Base-by-base conservation (phyloP, 2,797 vertebrate genomes). In the Hoplostethus atlanticus region DNA sequence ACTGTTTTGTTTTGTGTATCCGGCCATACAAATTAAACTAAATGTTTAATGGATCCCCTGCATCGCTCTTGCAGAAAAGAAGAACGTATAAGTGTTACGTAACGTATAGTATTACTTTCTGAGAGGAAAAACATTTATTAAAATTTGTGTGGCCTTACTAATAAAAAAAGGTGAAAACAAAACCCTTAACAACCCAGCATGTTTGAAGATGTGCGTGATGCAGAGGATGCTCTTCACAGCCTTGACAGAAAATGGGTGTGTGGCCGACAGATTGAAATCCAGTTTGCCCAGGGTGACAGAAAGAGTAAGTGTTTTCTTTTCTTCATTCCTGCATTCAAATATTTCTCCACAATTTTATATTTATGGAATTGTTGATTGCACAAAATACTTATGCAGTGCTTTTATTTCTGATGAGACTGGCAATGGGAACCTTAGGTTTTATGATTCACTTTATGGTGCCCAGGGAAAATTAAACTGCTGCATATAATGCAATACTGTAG, bases 181-280 rank as follows among this genome's bases (percentile, higher is more conserved):
- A 93, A 91, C 68, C 97, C 97, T 99, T 99, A 98, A 99, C 97
- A 92, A 90, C 93, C 80, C 93, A 91, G 95, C 94, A 99, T 93
- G 93, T 99, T 99, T 80, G 98, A 99, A 93, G 98, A 99, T 80
- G 97, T 99, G 59, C 96, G 97, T 0, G 98, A 99, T 64, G 98
- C 98, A 0, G 98, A 99, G 70, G 98, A 99, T 44, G 98, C 98
- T 62, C 96, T 98, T 63, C 97, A 99, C 87, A 98, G 98, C 85
- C 93, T 99, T 94, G 98, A 99, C 89, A 95, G 97, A 73, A 99
- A 99, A 86, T 99, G 97, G 98, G 98, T 99, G 60, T 98, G 97
- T 83, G 98, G 98, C 2, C 97, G 97, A 16, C 98, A 99, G 77
- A 99, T 99, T 68, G 98, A 99, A 92, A 99, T 99, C 94, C 97